Percentiles rank a stretch among this genome's conserved stretches.
phyloP scores from a whole-genome alignment of 2,797 vertebrate genomes.

The Holocentrus rufus region DNA sequence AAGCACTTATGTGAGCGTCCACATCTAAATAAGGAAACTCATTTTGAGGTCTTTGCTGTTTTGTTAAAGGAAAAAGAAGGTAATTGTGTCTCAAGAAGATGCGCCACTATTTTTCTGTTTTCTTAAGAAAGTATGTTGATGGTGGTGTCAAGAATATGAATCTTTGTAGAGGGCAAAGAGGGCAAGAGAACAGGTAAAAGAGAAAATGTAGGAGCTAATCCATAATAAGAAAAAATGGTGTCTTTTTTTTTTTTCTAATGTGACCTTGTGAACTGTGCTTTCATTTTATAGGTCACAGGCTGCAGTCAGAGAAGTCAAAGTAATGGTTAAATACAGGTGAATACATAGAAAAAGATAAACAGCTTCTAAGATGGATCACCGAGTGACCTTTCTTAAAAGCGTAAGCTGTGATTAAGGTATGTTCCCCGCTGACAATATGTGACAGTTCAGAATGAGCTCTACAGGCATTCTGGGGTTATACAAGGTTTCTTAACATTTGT shows the following conservation, averaged over 20 bases:
- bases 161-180: background rate
- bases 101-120: background rate
- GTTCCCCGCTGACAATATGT: conserved; percentile 41
- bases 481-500: conserved; percentile 28
- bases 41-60: background rate
- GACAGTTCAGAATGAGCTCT: conserved; percentile 46
- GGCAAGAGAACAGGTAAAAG: conserved; percentile 3
- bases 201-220: background rate
- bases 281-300: conserved; percentile 21
- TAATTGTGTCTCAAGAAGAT: background rate
- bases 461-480: conserved; percentile 34
- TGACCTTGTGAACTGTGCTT: conserved; percentile 29
- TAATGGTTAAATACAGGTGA: conserved; percentile 48
- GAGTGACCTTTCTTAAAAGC: conserved; percentile 58
- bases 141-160: conserved; percentile 2
- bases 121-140: background rate
- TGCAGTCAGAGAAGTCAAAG: conserved; percentile 31
- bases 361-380: conserved; percentile 55
- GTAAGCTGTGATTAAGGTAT: conserved; percentile 67
- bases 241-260: conserved; percentile 35
- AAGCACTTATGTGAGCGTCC: no score
- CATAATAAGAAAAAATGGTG: conserved; percentile 25
- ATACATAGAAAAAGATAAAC: conserved; percentile 51
- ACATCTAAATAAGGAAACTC: background rate
- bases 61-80: conserved; percentile 2